Conservation (phyloP, 2,888 invertebrate genomes). For the Mechanitis messenoides region DNA sequence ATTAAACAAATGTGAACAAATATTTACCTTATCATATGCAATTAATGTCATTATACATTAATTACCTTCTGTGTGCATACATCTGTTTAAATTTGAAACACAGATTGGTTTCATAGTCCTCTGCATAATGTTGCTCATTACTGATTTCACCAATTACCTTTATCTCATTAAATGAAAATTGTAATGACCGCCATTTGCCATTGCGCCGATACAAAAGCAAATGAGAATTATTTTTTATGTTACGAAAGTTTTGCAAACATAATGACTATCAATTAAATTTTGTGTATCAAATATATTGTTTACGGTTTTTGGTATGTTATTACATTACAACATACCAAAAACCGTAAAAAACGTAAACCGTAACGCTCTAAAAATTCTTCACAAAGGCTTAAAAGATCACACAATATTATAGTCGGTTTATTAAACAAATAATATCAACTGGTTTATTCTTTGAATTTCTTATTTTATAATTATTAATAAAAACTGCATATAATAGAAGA, state of each 20-base stretch:
- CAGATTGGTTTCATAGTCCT: conserved; percentile 28
- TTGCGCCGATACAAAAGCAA: conserved; percentile 13
- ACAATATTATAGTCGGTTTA: too few species aligned
- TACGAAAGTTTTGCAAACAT: background rate
- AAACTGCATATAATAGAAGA: too few species aligned
- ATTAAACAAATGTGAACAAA: background rate
- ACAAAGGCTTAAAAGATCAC: too few species aligned
- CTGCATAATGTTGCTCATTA: conserved; percentile 28
- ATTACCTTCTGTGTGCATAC: conserved; percentile 7
- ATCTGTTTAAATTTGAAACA: conserved; percentile 28
- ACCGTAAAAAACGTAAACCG: too few species aligned
- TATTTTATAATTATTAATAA: too few species aligned
- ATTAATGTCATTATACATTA: conserved; percentile 1
- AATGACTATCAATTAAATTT: background rate
- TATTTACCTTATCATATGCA: conserved; percentile 5
- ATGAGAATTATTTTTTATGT: background rate
- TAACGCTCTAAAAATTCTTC: too few species aligned
- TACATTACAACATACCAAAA: too few species aligned
- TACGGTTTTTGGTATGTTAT: too few species aligned
- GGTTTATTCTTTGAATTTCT: too few species aligned
- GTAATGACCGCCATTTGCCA: conserved; percentile 23
- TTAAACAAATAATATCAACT: too few species aligned
- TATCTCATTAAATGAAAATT: conserved; percentile 29
- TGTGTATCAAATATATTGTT: too few species aligned
- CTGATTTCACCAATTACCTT: conserved; percentile 28